A percentile compares a stretch with the other conserved stretches of the same genome.
Conservation (phyloP, 2,797 vertebrate genomes). For the Sciurus vulgaris region DNA sequence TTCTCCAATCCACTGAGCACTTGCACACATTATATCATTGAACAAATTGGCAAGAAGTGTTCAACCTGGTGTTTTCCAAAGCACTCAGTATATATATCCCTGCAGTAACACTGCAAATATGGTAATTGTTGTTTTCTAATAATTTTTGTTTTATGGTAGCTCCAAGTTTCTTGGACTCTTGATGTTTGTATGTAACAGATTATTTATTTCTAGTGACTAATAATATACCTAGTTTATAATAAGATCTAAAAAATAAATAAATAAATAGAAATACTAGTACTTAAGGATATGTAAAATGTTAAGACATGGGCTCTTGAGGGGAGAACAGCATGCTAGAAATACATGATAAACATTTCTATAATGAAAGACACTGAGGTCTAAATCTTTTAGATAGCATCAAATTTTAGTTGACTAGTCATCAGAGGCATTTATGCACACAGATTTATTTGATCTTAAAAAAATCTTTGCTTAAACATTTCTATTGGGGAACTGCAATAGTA, state of each 20-base stretch:
- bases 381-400: background rate
- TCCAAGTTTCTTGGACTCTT: background rate
- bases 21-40: background rate
- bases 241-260: background rate
- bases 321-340: background rate
- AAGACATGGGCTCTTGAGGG: background rate
- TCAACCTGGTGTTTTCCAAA: background rate
- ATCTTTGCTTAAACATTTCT: background rate
- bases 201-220: background rate
- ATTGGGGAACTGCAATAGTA: background rate
- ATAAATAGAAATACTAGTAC: background rate
- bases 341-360: background rate
- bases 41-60: background rate
- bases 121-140: background rate
- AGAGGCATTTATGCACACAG: background rate
- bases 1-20: no score
- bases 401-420: background rate
- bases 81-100: background rate
- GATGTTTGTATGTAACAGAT: background rate
- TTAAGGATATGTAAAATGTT: background rate
- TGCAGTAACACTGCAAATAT: background rate
- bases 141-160: background rate
- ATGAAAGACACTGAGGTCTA: background rate
- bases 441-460: background rate
- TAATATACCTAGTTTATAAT: background rate